Evolutionary conservation across 2,888 invertebrate species (phyloP), one percentile per base, ranked within the genome.

Genomic region (Leptothorax acervorum): DNA sequence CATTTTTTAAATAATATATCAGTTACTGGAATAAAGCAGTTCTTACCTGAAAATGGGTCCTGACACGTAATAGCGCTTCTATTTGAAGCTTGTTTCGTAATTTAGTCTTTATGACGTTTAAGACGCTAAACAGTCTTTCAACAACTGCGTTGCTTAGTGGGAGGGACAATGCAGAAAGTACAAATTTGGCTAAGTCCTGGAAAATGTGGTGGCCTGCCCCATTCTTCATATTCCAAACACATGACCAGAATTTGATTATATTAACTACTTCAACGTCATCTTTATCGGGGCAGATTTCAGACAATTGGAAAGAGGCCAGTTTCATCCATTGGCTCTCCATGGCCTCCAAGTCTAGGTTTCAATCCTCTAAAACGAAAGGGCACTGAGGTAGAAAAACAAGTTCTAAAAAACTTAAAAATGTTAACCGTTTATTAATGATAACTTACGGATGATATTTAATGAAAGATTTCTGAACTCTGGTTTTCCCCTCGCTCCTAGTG

Each of bases 81-180:
- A 57, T 57, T 28, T 57, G 23, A 57, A 57, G 55, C 4, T 57
- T 57, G 55, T 57, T 57, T 57, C 55, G 55, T 3, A 57, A 6
- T 57, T 57, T 57, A 57, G 55, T 57, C 9, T 57, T 57, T 57
- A 57, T 9, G 23, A 28, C 55, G 3, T 23, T 57, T 23, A 57
- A 57, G 23, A 57, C 8, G 23, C 55, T 57, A 9, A 57, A 57
- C 23, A 57, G 11, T 9, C 55, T 57, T 3, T 57, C 55, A 28
- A 57, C 55, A 57, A 57, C 55, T 57, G 55, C 55, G 55, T 57
- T 57, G 11, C 55, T 57, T 57, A 57, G 23, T 57, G 55, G 55
- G 23, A 57, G 55, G 9, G 55, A 57, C 11, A 57, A 57, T 3
- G 23, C 23, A 57, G 55, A 57, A 4, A 57, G 23, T 57, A 57